phyloP scores from a whole-genome alignment of 2,113 vertebrate genomes.

The Dromas ardeola region DNA sequence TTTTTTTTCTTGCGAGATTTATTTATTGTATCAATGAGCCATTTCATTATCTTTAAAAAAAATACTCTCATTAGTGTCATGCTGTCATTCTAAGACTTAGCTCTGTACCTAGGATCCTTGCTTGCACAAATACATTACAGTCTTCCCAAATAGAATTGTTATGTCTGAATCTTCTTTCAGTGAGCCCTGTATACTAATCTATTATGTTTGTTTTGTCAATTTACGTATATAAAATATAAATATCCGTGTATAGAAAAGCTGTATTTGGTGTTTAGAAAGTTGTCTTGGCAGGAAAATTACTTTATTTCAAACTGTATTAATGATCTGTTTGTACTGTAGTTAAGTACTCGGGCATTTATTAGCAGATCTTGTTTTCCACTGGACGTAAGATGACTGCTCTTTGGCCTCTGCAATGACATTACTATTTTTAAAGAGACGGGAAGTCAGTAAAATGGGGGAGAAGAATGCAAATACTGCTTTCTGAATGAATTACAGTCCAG shows the following conservation, averaged over 20 bases:
- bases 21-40: neutral
- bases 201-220: neutral
- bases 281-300: neutral
- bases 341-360: neutral
- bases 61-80: neutral
- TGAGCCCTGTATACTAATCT: neutral
- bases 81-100: neutral
- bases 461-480: constrained; percentile 13
- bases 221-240: neutral
- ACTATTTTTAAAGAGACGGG: constrained; percentile 14
- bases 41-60: neutral
- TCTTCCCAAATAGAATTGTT: neutral
- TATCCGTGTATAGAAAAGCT: neutral
- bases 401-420: neutral
- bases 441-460: neutral
- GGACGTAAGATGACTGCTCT: neutral
- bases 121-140: neutral
- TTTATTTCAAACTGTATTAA: neutral
- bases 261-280: neutral
- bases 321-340: neutral
- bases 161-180: neutral
- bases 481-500: neutral
- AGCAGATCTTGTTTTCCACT: neutral
- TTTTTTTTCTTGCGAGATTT: neutral
- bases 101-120: neutral